phyloP scores from a whole-genome alignment of 2,888 invertebrate genomes.

The Platynereis dumerilii region DNA sequence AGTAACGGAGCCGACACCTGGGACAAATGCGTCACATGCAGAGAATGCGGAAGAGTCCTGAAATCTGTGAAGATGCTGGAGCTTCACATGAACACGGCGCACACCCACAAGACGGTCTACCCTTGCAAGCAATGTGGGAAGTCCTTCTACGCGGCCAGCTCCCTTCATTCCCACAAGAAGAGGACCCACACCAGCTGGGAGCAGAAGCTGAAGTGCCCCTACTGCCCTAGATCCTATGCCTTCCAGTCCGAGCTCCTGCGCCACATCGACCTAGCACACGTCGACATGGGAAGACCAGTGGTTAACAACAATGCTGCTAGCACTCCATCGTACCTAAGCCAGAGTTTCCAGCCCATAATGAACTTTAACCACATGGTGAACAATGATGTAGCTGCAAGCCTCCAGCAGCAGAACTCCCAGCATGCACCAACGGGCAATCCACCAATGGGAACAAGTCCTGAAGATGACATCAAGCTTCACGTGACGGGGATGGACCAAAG shows the following conservation, averaged over 20 bases:
- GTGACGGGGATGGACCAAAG: neutral
- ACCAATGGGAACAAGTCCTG: neutral
- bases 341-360: constrained; percentile 2
- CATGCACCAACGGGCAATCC: too few species aligned
- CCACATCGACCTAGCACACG: constrained; percentile 22
- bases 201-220: constrained; percentile 25
- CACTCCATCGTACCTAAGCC: neutral
- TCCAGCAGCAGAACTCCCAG: neutral
- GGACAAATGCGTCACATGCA: constrained; percentile 17
- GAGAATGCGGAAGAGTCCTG: constrained; percentile 17
- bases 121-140: constrained; percentile 23
- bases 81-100: constrained; percentile 45
- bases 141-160: constrained; percentile 26
- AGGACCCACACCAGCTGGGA: constrained; percentile 23
- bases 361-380: neutral
- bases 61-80: constrained; percentile 36
- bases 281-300: constrained; percentile 8
- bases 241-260: constrained; percentile 27
- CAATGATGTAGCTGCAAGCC: neutral
- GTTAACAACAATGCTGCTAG: neutral
- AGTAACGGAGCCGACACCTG: constrained; percentile 1
- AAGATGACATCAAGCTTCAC: constrained; percentile 6
- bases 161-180: constrained; percentile 28
- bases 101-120: constrained; percentile 34
- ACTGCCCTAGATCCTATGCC: constrained; percentile 21